Conservation (phyloP, 2,888 invertebrate genomes). For the Cheilosia impressa region DNA sequence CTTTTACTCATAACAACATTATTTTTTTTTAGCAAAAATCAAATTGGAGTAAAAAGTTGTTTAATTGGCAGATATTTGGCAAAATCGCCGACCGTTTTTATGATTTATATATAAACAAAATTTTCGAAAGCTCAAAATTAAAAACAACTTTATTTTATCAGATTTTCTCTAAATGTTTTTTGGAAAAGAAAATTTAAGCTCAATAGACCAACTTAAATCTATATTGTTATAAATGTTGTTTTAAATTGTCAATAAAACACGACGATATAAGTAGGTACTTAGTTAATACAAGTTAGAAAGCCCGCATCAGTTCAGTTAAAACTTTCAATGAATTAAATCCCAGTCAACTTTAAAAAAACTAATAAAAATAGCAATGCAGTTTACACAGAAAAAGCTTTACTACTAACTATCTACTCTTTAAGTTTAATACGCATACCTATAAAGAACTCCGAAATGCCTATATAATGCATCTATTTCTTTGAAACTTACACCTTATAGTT, state of each 20-base stretch:
- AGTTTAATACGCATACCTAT: neutral
- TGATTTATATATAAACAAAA: neutral
- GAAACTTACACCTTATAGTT: conserved; percentile 44
- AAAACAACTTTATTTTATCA: neutral
- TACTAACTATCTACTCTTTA: neutral
- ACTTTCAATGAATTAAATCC: neutral
- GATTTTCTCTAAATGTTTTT: neutral
- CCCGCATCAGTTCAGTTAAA: conserved; percentile 11
- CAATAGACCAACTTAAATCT: conserved; percentile 3
- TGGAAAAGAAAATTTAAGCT: neutral
- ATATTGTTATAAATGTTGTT: neutral
- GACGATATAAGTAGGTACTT: conserved; percentile 4
- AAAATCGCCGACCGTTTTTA: neutral
- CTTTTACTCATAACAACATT: neutral
- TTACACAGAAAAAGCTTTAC: conserved; percentile 34
- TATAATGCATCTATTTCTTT: conserved; percentile 10
- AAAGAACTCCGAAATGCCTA: neutral
- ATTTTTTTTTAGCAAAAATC: neutral
- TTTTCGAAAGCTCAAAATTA: neutral
- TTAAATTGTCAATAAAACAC: neutral
- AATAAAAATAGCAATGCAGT: conserved; percentile 40
- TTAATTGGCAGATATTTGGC: conserved; percentile 11
- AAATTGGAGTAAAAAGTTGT: conserved; percentile 24
- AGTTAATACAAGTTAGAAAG: neutral
- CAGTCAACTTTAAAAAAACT: neutral